These are phyloP conservation scores for Lytechinus variegatus DNA, from an alignment of 35 echinoderm and acorn worm species.

Conservation along the genomic window DNA sequence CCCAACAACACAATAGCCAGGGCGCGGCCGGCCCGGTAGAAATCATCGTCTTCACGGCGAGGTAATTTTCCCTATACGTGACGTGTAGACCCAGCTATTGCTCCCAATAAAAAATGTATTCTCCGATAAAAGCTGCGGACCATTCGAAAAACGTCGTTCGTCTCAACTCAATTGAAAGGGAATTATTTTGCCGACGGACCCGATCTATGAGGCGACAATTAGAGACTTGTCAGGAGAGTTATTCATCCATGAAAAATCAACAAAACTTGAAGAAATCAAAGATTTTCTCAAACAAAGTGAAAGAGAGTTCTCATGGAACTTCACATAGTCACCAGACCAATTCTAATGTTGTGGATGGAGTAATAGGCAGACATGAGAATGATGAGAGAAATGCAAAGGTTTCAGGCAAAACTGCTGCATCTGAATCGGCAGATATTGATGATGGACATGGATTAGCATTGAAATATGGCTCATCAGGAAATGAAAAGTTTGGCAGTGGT, in stretches of 20 bases:
- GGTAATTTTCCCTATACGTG: too few species aligned
- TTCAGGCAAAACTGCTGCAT: neutral
- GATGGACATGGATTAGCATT: neutral
- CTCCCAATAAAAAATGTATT: neutral
- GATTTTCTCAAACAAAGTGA: neutral
- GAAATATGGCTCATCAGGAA: neutral
- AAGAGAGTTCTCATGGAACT: neutral
- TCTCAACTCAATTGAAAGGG: slow-evolving; percentile 26
- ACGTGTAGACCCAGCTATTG: too few species aligned
- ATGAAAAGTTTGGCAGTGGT: neutral
- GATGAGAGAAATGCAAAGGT: neutral
- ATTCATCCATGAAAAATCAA: neutral
- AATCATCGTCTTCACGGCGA: too few species aligned
- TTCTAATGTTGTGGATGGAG: neutral
- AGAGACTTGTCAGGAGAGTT: slow-evolving; percentile 28
- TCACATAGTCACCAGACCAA: neutral
- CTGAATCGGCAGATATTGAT: neutral
- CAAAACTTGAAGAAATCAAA: neutral
- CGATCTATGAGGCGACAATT: slow-evolving; percentile 1
- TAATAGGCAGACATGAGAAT: neutral
- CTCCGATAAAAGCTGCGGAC: neutral
- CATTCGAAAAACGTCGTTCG: slow-evolving; percentile 19
- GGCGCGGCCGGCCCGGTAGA: neutral
- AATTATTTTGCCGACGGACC: slow-evolving; percentile 6
- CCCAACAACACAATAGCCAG: neutral